Evolutionary conservation across 2,888 invertebrate genomes (phyloP).

Genomic region (Xestia rhomboidea): DNA sequence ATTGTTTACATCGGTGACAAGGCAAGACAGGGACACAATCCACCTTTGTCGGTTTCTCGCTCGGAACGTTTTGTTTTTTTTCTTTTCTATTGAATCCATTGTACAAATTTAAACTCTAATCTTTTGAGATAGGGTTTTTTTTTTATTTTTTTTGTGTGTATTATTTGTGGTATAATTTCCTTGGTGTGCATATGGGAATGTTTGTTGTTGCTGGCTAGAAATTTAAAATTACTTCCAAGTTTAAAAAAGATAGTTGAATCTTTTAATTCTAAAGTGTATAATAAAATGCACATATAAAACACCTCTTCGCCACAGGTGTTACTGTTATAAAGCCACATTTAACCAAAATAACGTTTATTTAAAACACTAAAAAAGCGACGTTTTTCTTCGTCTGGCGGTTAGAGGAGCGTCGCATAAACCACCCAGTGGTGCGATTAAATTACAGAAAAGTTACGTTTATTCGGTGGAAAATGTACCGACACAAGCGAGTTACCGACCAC

Average conservation of each 20-base stretch:
- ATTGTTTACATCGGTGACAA: too few species aligned
- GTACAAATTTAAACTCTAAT: too few species aligned
- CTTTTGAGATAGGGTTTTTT: too few species aligned
- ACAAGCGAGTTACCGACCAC: constrained; percentile 60
- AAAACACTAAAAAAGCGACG: constrained; percentile 51
- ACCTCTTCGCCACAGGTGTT: constrained; percentile 20
- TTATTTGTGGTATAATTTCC: too few species aligned
- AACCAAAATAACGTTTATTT: constrained; percentile 57
- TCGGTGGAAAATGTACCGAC: constrained; percentile 73
- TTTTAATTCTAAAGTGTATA: constrained; percentile 14
- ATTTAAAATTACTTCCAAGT: not conserved
- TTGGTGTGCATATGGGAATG: too few species aligned
- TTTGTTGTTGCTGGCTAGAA: not conserved
- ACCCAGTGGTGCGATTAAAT: constrained; percentile 77
- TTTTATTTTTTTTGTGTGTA: too few species aligned
- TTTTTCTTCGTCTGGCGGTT: constrained; percentile 59
- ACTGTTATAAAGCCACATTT: constrained; percentile 42
- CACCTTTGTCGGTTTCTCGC: too few species aligned
- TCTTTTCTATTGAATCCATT: too few species aligned
- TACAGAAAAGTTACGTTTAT: constrained; percentile 81
- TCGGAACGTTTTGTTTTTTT: too few species aligned
- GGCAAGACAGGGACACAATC: too few species aligned
- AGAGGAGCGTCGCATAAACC: constrained; percentile 60
- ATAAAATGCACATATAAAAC: constrained; percentile 28
- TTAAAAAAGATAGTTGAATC: not conserved